These are phyloP conservation scores for Mallotus villosus DNA, from an alignment of 2,797 vertebrate species.

Conservation along the genomic window DNA sequence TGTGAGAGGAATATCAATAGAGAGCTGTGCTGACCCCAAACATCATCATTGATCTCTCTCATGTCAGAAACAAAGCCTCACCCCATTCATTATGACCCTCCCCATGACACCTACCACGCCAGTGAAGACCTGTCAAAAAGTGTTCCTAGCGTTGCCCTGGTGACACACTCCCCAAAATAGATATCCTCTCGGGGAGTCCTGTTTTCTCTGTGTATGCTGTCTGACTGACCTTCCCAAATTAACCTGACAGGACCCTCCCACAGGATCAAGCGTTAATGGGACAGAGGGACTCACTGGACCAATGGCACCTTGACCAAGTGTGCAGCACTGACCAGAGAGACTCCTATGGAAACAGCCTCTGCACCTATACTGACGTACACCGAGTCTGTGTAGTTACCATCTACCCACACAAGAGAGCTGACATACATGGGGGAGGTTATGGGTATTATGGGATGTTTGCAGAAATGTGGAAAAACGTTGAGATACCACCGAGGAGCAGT, in stretches of 20 bases:
- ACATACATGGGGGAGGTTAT: constrained; percentile 32
- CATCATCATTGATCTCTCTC: constrained; percentile 50
- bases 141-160: constrained; percentile 16
- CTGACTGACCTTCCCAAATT: constrained; percentile 67
- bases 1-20: constrained; percentile 33
- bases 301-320: constrained; percentile 65
- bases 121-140: constrained; percentile 36
- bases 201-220: constrained; percentile 52
- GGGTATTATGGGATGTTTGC: constrained; percentile 27
- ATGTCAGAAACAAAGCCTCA: constrained; percentile 37
- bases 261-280: constrained; percentile 36
- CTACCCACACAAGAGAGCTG: constrained; percentile 35
- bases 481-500: constrained; percentile 42
- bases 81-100: constrained; percentile 39
- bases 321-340: constrained; percentile 42
- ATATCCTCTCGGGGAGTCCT: constrained; percentile 51
- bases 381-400: constrained; percentile 15
- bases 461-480: constrained; percentile 52
- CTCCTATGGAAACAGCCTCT: constrained; percentile 33
- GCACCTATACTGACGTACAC: constrained; percentile 15
- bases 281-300: constrained; percentile 32
- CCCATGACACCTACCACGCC: constrained; percentile 22
- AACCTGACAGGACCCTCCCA: constrained; percentile 58
- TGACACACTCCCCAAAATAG: constrained; percentile 56
- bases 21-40: constrained; percentile 30